phyloP scores from a whole-genome alignment of 2,113 vertebrate genomes.

The Epinephelus cyanopodus region DNA sequence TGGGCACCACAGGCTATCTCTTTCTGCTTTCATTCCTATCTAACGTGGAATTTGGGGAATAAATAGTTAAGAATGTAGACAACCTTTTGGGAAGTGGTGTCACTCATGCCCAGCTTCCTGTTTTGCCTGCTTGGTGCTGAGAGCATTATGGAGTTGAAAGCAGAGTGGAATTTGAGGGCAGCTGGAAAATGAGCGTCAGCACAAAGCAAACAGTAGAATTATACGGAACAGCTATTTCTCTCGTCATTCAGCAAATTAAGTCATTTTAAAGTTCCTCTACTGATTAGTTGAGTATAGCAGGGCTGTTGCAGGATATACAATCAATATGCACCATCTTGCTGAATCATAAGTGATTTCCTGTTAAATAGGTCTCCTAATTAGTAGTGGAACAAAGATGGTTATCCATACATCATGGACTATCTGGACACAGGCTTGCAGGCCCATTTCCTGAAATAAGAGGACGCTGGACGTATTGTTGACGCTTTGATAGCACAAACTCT shows the following conservation, averaged over 20 bases:
- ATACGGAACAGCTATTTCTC: slow-evolving; percentile 7
- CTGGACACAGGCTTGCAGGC: slow-evolving; percentile 76
- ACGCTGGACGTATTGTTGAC: slow-evolving; percentile 83
- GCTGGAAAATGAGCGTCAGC: slow-evolving; percentile 46
- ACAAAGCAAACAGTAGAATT: slow-evolving; percentile 15
- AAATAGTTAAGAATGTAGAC: slow-evolving; percentile 68
- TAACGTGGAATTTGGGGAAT: slow-evolving; percentile 21
- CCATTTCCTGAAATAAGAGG: slow-evolving; percentile 85
- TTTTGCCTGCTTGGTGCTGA: slow-evolving; percentile 67
- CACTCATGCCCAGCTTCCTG: slow-evolving; percentile 74
- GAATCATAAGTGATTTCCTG: background rate
- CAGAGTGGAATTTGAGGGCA: slow-evolving; percentile 59
- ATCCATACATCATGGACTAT: slow-evolving; percentile 58
- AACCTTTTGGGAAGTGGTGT: slow-evolving; percentile 71
- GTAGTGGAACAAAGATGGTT: slow-evolving; percentile 5
- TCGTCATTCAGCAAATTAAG: slow-evolving; percentile 6
- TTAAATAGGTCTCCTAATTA: slow-evolving; percentile 13
- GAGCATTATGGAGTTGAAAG: slow-evolving; percentile 67
- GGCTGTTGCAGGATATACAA: background rate
- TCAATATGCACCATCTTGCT: background rate
- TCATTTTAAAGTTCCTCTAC: background rate
- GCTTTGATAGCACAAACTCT: slow-evolving; percentile 87
- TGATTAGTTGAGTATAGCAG: background rate
- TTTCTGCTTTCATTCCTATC: background rate
- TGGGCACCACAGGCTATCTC: background rate